Evolutionary conservation across 2,888 invertebrate genomes (phyloP).

Genomic region (Diachrysia chrysitis): DNA sequence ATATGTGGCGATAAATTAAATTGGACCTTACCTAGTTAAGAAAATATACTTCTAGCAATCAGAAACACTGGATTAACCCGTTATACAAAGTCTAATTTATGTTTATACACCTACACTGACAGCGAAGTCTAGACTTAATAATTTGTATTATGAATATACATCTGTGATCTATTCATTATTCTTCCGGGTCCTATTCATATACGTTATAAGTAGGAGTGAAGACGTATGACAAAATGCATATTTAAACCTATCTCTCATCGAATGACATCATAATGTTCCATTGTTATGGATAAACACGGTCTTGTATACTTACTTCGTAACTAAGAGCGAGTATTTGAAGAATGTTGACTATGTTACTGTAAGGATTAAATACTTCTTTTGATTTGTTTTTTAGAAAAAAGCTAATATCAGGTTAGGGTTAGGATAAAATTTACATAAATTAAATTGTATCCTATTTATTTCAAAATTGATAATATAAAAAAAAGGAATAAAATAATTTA

Average conservation of each 20-base stretch:
- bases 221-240: neutral
- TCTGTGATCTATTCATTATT: neutral
- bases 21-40: neutral
- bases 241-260: neutral
- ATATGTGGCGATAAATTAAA: slow-evolving; percentile 20
- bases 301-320: neutral
- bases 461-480: too few species aligned
- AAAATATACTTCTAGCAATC: neutral
- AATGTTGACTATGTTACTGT: neutral
- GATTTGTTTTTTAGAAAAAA: neutral
- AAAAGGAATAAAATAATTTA: neutral
- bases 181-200: neutral
- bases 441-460: too few species aligned
- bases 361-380: neutral
- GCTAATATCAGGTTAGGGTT: too few species aligned
- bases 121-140: neutral
- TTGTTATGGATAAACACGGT: slow-evolving; percentile 29
- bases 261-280: slow-evolving; percentile 11
- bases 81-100: neutral
- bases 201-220: slow-evolving; percentile 9
- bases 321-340: neutral
- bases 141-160: neutral
- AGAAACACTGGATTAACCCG: neutral
- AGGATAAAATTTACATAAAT: neutral
- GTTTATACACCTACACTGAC: neutral